phyloP scores from a whole-genome alignment of 2,113 vertebrate genomes.

The Dasyurus viverrinus region DNA sequence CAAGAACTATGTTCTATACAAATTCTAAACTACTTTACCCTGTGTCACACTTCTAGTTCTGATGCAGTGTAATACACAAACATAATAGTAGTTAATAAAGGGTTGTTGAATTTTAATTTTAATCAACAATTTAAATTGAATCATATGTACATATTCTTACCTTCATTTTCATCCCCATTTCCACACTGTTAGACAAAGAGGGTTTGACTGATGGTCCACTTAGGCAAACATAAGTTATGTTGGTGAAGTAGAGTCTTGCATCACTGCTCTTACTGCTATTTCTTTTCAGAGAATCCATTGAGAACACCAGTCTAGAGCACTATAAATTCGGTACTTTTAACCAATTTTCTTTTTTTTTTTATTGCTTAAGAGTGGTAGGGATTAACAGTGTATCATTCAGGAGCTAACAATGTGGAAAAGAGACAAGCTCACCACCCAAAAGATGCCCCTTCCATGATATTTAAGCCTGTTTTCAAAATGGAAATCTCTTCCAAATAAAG shows the following conservation, averaged over 20 bases:
- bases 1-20: not conserved
- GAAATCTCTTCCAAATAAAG: conserved; percentile 46
- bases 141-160: not conserved
- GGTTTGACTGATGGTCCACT: conserved; percentile 4
- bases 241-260: conserved; percentile 11
- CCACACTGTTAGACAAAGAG: not conserved
- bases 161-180: not conserved
- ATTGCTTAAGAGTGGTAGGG: conserved; percentile 56
- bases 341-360: not conserved
- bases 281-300: conserved; percentile 4
- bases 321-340: conserved; percentile 62
- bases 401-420: conserved; percentile 69
- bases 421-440: conserved; percentile 42
- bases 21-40: not conserved
- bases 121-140: not conserved
- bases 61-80: not conserved
- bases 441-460: conserved; percentile 13
- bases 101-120: not conserved
- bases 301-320: conserved; percentile 45
- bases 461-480: conserved; percentile 45
- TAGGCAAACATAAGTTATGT: conserved; percentile 3
- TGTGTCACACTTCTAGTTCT: not conserved
- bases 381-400: conserved; percentile 62
- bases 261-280: conserved; percentile 44
- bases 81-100: not conserved